phyloP scores from a whole-genome alignment of 1,140 invertebrate genomes.

The Bathynomus jamesi region DNA sequence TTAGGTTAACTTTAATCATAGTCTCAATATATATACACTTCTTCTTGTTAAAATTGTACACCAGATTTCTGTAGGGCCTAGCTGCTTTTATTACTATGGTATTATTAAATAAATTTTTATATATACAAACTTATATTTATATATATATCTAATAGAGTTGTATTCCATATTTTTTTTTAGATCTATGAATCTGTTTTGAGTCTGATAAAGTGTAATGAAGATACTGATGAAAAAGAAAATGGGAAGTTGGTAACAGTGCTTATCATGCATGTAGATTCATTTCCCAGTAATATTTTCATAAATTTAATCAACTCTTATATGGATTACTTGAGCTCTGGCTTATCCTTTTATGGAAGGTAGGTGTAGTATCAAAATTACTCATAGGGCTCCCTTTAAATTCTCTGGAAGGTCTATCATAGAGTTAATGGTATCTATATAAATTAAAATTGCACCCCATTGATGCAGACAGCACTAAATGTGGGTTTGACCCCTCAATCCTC shows the following conservation, averaged over 20 bases:
- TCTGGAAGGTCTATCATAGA: neutral
- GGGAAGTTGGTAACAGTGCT: neutral
- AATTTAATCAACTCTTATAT: neutral
- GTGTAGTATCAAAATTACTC: neutral
- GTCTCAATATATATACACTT: no score
- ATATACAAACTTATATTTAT: no score
- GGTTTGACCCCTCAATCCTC: neutral
- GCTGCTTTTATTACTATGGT: no score
- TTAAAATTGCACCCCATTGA: neutral
- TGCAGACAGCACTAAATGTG: neutral
- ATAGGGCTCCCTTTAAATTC: neutral
- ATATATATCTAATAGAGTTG: no score
- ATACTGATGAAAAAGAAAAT: neutral
- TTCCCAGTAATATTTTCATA: neutral
- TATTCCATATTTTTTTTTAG: no score
- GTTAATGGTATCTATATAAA: neutral
- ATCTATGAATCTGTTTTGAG: neutral
- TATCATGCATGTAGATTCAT: neutral
- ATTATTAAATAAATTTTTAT: no score
- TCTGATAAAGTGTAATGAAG: neutral
- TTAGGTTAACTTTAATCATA: no score
- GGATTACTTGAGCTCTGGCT: neutral
- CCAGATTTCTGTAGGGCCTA: no score
- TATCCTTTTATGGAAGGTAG: neutral
- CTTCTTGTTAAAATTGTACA: no score